Percentiles rank a stretch among this genome's conserved stretches.
Evolutionary conservation across 2,888 invertebrate species (phyloP).

Genomic region (Campaea margaritaria): DNA sequence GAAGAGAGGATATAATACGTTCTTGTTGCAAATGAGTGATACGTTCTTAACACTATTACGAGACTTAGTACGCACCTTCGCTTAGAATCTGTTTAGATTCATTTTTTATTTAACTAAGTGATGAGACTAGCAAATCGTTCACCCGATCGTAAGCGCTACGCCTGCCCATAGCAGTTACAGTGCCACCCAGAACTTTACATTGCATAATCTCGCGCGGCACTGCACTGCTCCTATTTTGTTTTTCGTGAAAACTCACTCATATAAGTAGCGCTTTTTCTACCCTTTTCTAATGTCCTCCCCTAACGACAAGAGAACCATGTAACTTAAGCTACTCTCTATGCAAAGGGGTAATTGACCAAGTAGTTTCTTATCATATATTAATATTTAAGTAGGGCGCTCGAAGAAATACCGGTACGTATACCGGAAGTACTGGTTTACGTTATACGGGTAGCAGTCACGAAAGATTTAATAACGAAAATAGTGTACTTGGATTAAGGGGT

Average conservation of each 20-base stretch:
- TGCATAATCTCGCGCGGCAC: too few species aligned
- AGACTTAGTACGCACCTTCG: too few species aligned
- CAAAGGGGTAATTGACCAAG: slow-evolving; percentile 43
- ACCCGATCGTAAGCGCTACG: too few species aligned
- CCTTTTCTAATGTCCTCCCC: not conserved
- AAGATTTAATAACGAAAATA: slow-evolving; percentile 36
- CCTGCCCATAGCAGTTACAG: too few species aligned
- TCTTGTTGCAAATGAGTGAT: too few species aligned
- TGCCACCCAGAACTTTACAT: too few species aligned
- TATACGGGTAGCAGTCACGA: slow-evolving; percentile 40
- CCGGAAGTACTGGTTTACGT: slow-evolving; percentile 38
- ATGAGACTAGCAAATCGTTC: too few species aligned
- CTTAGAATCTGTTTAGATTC: too few species aligned
- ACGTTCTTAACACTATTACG: too few species aligned
- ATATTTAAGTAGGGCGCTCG: slow-evolving; percentile 45
- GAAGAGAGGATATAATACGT: too few species aligned
- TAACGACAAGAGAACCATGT: slow-evolving; percentile 37
- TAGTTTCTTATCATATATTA: slow-evolving; percentile 45
- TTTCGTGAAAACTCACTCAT: not conserved
- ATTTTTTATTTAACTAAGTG: too few species aligned
- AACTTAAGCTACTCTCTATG: slow-evolving; percentile 34
- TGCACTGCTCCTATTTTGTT: too few species aligned
- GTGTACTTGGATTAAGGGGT: slow-evolving; percentile 32
- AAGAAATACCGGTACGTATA: slow-evolving; percentile 30
- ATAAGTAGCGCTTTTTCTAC: not conserved